phyloP scores from a whole-genome alignment of 2,888 invertebrate genomes.

The Dastarcus helophoroides region DNA sequence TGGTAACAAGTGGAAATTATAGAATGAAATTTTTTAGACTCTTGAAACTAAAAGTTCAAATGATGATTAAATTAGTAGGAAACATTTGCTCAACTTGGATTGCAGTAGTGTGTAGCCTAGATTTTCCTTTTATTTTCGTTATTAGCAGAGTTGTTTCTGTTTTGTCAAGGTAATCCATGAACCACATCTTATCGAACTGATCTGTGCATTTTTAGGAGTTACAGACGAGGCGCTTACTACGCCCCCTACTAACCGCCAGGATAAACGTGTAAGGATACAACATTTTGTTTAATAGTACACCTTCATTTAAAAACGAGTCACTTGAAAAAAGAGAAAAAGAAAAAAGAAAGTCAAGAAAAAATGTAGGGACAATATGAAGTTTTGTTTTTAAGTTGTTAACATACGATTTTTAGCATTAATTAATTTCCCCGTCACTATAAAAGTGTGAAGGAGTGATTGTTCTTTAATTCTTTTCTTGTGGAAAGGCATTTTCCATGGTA shows the following conservation, averaged over 20 bases:
- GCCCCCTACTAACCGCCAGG: slow-evolving; percentile 50
- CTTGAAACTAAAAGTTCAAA: no score
- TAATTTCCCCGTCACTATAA: slow-evolving; percentile 6
- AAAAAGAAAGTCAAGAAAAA: slow-evolving; percentile 12
- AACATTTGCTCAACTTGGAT: no score
- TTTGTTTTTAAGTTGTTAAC: neutral
- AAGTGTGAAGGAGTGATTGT: neutral
- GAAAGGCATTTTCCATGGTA: slow-evolving; percentile 6
- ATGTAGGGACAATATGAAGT: slow-evolving; percentile 11
- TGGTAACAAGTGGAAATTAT: no score
- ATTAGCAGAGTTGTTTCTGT: slow-evolving; percentile 13
- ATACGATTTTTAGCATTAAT: no score
- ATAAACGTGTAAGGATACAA: slow-evolving; percentile 14
- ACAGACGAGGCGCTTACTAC: slow-evolving; percentile 58
- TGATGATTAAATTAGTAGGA: no score
- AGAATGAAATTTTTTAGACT: no score
- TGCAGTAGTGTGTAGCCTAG: no score
- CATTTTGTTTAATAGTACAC: slow-evolving; percentile 9
- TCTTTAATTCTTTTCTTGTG: neutral
- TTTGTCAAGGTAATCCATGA: slow-evolving; percentile 9
- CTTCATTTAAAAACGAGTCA: slow-evolving; percentile 7
- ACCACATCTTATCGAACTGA: slow-evolving; percentile 27
- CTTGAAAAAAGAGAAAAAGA: slow-evolving; percentile 12
- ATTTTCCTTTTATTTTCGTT: no score
- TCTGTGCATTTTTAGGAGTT: slow-evolving; percentile 51